Conservation (phyloP, 1,140 invertebrate species). For the Hydropsyche tenuis region DNA sequence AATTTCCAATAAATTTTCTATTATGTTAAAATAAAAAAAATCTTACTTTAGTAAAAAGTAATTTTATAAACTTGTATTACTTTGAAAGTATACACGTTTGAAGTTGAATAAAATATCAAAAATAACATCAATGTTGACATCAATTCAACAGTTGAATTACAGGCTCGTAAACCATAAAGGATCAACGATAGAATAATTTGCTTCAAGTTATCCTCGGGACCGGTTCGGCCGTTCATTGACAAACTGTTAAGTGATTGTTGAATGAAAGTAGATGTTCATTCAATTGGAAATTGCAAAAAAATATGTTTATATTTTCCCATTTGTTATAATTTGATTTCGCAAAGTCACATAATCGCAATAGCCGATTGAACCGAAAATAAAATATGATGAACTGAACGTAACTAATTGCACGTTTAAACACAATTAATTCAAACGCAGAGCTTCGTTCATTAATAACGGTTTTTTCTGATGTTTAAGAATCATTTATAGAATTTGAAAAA, state of each 20-base stretch:
- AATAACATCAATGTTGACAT: not conserved
- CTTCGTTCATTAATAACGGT: slow-evolving; percentile 6
- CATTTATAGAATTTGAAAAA: not conserved
- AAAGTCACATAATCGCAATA: too few species aligned
- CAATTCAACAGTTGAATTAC: slow-evolving; percentile 4
- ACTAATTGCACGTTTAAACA: slow-evolving; percentile 9
- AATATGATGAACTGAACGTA: not conserved
- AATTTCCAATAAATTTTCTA: too few species aligned
- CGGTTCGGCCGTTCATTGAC: too few species aligned
- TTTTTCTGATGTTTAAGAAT: slow-evolving; percentile 1
- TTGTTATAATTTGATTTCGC: too few species aligned
- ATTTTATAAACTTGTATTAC: not conserved
- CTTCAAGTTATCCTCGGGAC: not conserved
- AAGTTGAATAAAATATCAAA: too few species aligned
- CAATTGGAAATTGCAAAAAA: too few species aligned
- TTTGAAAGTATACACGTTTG: not conserved
- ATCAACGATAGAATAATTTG: slow-evolving; percentile 10
- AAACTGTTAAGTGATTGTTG: too few species aligned
- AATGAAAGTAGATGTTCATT: too few species aligned
- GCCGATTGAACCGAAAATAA: not conserved
- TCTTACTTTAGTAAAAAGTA: too few species aligned
- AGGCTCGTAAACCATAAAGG: slow-evolving; percentile 6
- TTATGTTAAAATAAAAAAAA: too few species aligned
- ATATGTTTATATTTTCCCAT: too few species aligned
- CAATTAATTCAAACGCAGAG: slow-evolving; percentile 1